Percentiles rank a stretch among this genome's conserved stretches.
phyloP scores from a whole-genome alignment of 1,140 invertebrate genomes.

The Calycopis cecrops region DNA sequence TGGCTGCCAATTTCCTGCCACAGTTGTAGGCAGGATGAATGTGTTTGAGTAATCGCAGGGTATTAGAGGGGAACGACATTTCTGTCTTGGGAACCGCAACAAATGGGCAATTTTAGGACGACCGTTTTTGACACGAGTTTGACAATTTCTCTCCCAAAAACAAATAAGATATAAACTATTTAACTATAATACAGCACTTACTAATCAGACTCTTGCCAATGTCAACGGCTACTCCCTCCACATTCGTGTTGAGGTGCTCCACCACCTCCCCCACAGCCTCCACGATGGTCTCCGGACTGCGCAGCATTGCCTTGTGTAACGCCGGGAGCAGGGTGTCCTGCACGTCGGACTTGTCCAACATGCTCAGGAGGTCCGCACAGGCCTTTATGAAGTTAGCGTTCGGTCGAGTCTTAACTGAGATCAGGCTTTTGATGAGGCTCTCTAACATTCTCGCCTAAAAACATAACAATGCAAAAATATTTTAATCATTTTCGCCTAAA shows the following conservation, averaged over 20 bases:
- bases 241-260: slow-evolving; percentile 82
- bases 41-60: too few relatives aligned
- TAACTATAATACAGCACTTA: slow-evolving; percentile 55
- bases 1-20: too few relatives aligned
- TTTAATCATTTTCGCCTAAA: too few relatives aligned
- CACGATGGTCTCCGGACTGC: slow-evolving; percentile 94
- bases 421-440: slow-evolving; percentile 85
- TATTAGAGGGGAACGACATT: too few relatives aligned
- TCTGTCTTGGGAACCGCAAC: too few relatives aligned
- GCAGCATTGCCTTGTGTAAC: slow-evolving; percentile 93
- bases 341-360: slow-evolving; percentile 84
- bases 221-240: slow-evolving; percentile 87
- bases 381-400: slow-evolving; percentile 80
- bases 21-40: too few relatives aligned
- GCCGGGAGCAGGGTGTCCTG: slow-evolving; percentile 85
- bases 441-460: slow-evolving; percentile 81
- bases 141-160: too few relatives aligned
- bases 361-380: slow-evolving; percentile 79
- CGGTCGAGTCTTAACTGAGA: slow-evolving; percentile 88
- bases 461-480: too few relatives aligned
- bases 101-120: too few relatives aligned
- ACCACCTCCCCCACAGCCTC: slow-evolving; percentile 87
- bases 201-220: slow-evolving; percentile 88
- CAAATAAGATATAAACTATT: too few relatives aligned
- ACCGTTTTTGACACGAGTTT: too few relatives aligned